Base-by-base conservation (phyloP, 2,797 vertebrate species). In the Paguma larvata region DNA sequence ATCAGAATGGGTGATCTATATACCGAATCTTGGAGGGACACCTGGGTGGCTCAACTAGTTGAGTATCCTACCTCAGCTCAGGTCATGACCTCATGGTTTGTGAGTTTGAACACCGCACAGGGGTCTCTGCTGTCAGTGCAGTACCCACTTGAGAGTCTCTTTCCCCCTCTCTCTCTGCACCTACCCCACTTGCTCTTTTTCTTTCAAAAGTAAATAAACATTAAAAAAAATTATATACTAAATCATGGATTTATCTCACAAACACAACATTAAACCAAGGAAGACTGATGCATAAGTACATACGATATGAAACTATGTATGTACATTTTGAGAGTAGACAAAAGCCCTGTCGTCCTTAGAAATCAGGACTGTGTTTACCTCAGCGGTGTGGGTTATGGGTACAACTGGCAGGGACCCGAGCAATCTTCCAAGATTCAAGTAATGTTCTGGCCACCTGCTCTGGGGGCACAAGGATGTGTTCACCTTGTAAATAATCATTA, bases 401-500 rank as follows among this genome's bases (percentile, higher is more conserved):
- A 9, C 0, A 38, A 32, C 27, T 30, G 5, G 0, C 19, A 38
- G 13, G 10, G 11, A 12, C 6, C 30, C 56, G 11, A 73, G 15
- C 0, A 6, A 16, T 38, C 6, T 48, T 65, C 38, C 21, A 32
- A 72, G 5, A 72, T 41, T 25, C 6, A 3, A 3, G 1, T 44
- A 44, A 13, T 5, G 23, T 8, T 51, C 32, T 78, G 7, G 41
- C 38, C n/a, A 27, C 5, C 11, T 62, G 16, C 3, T 65, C 6
- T 78, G 5, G 15, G 9, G 65, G 51, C n/a, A 38, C 7, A 25
- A 25, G 27, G 12, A 7, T 32, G 6, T 34, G 6, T n/a, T 67
- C 9, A 75, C 41, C 68, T 80, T 80, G 25, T 68, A 59, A 59
- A 94, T 84, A 70, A 30, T 21, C 63, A 68, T 86, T 62, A 85